These are phyloP conservation scores for Oxyscelio sp. DNA, from an alignment of 2,888 invertebrate species.

Conservation along the genomic window DNA sequence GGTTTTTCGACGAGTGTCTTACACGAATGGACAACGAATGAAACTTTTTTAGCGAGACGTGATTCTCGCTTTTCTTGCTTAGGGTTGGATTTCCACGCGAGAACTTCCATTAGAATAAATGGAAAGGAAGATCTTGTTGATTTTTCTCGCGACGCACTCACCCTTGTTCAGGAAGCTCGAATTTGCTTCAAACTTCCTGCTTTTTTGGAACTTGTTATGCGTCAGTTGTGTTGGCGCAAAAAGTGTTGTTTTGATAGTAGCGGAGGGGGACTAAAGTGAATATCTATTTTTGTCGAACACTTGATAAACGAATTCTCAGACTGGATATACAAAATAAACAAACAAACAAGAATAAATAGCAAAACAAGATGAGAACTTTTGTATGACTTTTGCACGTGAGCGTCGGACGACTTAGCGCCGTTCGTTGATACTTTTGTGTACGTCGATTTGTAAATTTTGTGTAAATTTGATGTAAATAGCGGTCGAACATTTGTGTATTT, in stretches of 20 bases:
- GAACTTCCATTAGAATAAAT: conserved; percentile 26
- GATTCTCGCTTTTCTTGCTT: conserved; percentile 44
- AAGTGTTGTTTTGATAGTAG: conserved; percentile 18
- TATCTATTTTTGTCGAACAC: conserved; percentile 13
- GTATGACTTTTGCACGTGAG: conserved; percentile 27
- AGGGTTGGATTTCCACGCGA: conserved; percentile 48
- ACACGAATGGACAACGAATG: conserved; percentile 78
- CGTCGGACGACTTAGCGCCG: neutral
- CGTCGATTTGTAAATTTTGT: conserved; percentile 26
- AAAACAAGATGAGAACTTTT: conserved; percentile 13
- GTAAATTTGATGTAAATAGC: conserved; percentile 50
- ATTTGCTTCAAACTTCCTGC: neutral
- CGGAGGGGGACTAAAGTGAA: neutral
- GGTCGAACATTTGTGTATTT: conserved; percentile 17
- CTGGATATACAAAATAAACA: conserved; percentile 4
- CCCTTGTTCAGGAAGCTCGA: conserved; percentile 9
- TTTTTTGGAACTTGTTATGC: conserved; percentile 9
- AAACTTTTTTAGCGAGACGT: conserved; percentile 61
- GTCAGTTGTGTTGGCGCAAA: conserved; percentile 8
- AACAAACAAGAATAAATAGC: neutral
- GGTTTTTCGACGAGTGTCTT: conserved; percentile 77
- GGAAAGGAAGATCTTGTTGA: neutral
- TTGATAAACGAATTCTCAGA: conserved; percentile 7
- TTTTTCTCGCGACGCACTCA: conserved; percentile 1
- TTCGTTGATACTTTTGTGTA: conserved; percentile 28